Conservation (phyloP, 2,888 invertebrate genomes). For the Deilephila elpenor region DNA sequence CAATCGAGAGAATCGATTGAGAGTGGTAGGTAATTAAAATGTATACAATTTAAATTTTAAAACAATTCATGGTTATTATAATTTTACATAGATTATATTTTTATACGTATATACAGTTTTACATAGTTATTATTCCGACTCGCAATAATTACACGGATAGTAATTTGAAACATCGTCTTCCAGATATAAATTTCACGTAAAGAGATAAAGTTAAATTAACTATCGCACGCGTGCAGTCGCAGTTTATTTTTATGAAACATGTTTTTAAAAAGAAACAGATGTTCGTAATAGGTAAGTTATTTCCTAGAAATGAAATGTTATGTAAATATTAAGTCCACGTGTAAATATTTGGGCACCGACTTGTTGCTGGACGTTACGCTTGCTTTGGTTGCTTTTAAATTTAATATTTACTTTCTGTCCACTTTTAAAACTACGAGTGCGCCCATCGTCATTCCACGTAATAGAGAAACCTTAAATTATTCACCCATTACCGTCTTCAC, state of each 20-base stretch:
- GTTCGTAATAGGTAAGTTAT: constrained; percentile 61
- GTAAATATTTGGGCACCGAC: constrained; percentile 67
- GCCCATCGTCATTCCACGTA: constrained; percentile 26
- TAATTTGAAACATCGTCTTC: background rate
- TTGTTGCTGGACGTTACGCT: constrained; percentile 68
- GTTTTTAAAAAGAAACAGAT: constrained; percentile 46
- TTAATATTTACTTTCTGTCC: constrained; percentile 64
- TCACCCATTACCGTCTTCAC: background rate
- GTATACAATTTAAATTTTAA: too few species aligned
- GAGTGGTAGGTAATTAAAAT: too few species aligned
- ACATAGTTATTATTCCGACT: too few species aligned
- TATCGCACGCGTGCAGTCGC: background rate
- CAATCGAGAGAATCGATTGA: too few species aligned
- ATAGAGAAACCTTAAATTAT: constrained; percentile 28
- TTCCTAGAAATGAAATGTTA: constrained; percentile 65
- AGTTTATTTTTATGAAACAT: constrained; percentile 31
- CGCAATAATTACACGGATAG: too few species aligned
- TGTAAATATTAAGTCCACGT: constrained; percentile 65
- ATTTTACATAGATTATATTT: background rate
- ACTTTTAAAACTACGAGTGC: constrained; percentile 48
- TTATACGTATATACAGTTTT: too few species aligned
- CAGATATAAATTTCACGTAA: background rate
- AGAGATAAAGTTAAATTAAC: constrained; percentile 6
- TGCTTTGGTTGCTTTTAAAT: constrained; percentile 64
- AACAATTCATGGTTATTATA: background rate